Conservation (phyloP, 2,888 invertebrate species). For the Endotricha flammealis region DNA sequence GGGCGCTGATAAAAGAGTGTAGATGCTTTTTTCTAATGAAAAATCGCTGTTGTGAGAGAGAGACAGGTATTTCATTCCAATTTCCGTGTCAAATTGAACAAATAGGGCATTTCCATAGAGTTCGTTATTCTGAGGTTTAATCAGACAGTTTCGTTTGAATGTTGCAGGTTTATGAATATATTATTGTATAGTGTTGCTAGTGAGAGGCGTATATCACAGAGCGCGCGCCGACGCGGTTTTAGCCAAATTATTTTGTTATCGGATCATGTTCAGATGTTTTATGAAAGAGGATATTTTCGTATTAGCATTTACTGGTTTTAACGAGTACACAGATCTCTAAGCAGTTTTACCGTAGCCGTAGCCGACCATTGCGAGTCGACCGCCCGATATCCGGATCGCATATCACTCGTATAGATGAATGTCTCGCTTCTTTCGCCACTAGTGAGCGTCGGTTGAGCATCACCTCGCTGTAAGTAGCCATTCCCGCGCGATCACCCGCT, state of each 20-base stretch:
- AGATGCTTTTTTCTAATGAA: no score
- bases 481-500: no score
- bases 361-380: neutral
- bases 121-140: constrained; percentile 25
- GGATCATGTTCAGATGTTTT: constrained; percentile 32
- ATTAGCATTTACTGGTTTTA: constrained; percentile 49
- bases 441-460: no score
- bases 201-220: constrained; percentile 16
- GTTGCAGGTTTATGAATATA: neutral
- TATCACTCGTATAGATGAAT: no score
- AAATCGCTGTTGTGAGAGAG: no score
- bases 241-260: constrained; percentile 59
- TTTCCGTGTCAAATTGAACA: no score
- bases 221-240: constrained; percentile 35
- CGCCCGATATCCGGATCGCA: constrained; percentile 36
- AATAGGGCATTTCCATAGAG: no score
- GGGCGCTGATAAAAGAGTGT: no score
- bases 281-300: constrained; percentile 57
- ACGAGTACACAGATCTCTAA: constrained; percentile 20
- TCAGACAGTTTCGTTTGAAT: constrained; percentile 19
- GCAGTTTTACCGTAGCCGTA: neutral
- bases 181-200: neutral
- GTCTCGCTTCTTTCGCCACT: no score
- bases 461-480: no score
- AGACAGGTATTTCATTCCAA: no score